Conservation (phyloP, 2,797 vertebrate genomes). For the Phataginus tricuspis region DNA sequence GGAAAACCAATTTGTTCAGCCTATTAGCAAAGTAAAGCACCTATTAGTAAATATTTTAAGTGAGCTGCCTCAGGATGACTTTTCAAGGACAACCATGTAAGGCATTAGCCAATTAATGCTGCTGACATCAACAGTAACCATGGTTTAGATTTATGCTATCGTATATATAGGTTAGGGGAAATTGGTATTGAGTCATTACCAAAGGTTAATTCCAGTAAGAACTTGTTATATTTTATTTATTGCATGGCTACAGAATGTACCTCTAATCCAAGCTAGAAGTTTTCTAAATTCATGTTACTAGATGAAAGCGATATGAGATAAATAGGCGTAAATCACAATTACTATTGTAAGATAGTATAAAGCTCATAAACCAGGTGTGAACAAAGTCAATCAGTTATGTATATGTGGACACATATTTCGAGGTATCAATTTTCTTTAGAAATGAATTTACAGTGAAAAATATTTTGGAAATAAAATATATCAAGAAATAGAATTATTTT, state of each 20-base stretch:
- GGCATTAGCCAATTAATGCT: slow-evolving; percentile 40
- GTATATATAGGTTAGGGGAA: slow-evolving; percentile 33
- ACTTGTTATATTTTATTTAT: slow-evolving; percentile 52
- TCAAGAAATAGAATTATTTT: not conserved
- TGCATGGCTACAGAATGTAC: slow-evolving; percentile 22
- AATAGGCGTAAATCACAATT: not conserved
- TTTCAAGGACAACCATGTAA: slow-evolving; percentile 4
- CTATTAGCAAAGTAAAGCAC: slow-evolving; percentile 45
- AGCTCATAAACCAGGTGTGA: not conserved
- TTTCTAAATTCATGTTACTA: slow-evolving; percentile 46
- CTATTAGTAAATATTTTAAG: slow-evolving; percentile 54
- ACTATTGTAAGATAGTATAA: not conserved
- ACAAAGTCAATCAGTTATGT: not conserved
- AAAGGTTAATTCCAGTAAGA: slow-evolving; percentile 62
- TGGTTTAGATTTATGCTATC: slow-evolving; percentile 48
- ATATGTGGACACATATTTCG: not conserved
- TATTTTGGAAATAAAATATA: not conserved
- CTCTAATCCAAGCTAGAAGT: slow-evolving; percentile 30
- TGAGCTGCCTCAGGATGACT: slow-evolving; percentile 35
- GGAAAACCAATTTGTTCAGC: slow-evolving; percentile 50
- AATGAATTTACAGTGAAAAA: not conserved
- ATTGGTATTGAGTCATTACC: slow-evolving; percentile 56
- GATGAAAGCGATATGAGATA: slow-evolving; percentile 49
- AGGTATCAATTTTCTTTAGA: slow-evolving; percentile 34
- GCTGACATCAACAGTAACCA: slow-evolving; percentile 4